Percentiles rank a stretch among this genome's conserved stretches.
Conservation (phyloP, 2,888 invertebrate species). For the Sinohyriopsis cumingii region DNA sequence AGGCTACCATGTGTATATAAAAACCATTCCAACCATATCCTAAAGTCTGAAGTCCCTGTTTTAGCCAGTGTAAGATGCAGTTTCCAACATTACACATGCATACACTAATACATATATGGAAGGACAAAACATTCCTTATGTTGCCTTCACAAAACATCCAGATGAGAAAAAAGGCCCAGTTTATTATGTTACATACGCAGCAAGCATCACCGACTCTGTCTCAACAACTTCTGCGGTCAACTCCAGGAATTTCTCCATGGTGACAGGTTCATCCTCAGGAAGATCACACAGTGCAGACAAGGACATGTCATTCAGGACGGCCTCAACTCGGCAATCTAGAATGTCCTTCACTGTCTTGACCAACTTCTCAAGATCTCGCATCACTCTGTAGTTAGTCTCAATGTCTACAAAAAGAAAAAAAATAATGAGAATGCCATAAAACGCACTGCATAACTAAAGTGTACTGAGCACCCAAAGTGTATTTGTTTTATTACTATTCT, state of each 20-base stretch:
- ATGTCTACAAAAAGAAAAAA: constrained; percentile 56
- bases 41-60: no score
- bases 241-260: constrained; percentile 88
- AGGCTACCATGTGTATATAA: no score
- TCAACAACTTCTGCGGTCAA: constrained; percentile 81
- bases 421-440: background rate
- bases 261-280: constrained; percentile 89
- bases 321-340: constrained; percentile 90
- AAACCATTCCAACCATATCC: no score
- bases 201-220: constrained; percentile 69
- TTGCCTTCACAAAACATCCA: no score
- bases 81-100: no score
- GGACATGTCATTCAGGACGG: constrained; percentile 90
- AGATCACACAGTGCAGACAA: constrained; percentile 85
- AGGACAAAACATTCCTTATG: no score
- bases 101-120: no score
- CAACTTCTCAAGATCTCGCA: constrained; percentile 66
- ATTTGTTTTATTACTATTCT: no score
- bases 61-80: no score
- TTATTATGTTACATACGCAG: constrained; percentile 69
- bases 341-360: constrained; percentile 86
- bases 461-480: no score
- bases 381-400: constrained; percentile 57
- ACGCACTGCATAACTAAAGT: no score
- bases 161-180: background rate